Conservation (phyloP, 92 coral and sea anemone species). For the Ricordea florida region DNA sequence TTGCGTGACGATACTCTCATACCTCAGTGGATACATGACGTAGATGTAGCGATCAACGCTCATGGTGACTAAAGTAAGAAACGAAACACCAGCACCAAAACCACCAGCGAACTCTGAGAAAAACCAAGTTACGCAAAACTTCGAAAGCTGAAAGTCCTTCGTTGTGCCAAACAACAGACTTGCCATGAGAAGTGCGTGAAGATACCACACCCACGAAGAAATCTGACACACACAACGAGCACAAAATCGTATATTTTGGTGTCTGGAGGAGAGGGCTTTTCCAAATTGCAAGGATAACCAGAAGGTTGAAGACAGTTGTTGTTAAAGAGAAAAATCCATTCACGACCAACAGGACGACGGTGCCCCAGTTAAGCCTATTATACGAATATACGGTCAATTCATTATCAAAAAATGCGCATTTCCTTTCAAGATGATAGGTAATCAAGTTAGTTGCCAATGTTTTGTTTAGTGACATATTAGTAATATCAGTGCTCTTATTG, state of each 20-base stretch:
- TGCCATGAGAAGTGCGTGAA: not conserved
- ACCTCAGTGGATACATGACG: not conserved
- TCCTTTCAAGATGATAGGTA: too few species aligned
- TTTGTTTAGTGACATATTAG: too few species aligned
- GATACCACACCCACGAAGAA: constrained; percentile 1
- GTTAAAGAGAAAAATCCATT: not conserved
- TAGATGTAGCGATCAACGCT: not conserved
- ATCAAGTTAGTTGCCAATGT: too few species aligned
- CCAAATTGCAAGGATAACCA: not conserved
- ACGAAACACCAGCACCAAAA: not conserved
- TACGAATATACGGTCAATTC: too few species aligned
- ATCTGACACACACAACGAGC: not conserved
- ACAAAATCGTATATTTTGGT: not conserved
- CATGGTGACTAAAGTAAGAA: not conserved
- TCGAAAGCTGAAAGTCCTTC: not conserved
- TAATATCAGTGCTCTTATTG: too few species aligned
- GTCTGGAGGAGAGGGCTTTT: not conserved
- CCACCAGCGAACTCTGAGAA: not conserved
- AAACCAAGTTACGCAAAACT: not conserved
- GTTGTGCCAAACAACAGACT: not conserved
- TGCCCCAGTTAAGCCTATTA: too few species aligned
- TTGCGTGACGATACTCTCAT: not conserved
- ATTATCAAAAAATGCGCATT: too few species aligned
- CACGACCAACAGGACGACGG: not conserved
- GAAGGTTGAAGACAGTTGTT: not conserved